phyloP scores from a whole-genome alignment of 2,113 vertebrate species.

The Connochaetes taurinus region DNA sequence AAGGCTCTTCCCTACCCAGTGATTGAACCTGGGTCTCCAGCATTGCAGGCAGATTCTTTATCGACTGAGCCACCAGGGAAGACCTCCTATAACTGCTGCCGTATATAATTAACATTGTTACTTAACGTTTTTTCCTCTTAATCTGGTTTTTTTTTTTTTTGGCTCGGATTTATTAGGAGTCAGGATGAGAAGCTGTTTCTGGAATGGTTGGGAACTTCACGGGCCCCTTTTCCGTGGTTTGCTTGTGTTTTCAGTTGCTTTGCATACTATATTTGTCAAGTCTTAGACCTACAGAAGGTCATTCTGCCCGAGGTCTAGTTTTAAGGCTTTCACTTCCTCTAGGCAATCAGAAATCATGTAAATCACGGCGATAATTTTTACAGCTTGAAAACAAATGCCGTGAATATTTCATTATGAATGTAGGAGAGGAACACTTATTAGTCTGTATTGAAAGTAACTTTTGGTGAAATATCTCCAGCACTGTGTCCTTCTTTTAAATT shows the following conservation, averaged over 20 bases:
- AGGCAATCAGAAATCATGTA: not conserved
- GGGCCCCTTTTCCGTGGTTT: not conserved
- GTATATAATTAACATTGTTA: conserved; percentile 4
- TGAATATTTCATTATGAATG: not conserved
- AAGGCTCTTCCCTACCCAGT: not conserved
- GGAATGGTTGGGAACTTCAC: not conserved
- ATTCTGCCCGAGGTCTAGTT: not conserved
- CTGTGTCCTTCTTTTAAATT: not conserved
- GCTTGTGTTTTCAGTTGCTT: not conserved
- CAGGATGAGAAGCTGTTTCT: not conserved
- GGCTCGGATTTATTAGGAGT: not conserved
- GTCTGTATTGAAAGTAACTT: not conserved
- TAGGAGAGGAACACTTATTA: not conserved
- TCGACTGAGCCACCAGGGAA: not conserved
- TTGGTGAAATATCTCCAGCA: not conserved
- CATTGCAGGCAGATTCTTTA: not conserved
- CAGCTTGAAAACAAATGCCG: not conserved
- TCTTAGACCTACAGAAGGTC: not conserved
- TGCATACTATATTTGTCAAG: not conserved
- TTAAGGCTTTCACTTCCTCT: not conserved
- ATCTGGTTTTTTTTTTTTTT: not conserved
- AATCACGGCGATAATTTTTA: not conserved
- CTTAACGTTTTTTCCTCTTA: not conserved
- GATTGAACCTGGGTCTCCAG: not conserved
- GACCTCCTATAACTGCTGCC: not conserved